A percentile compares a stretch with the other conserved stretches of the same genome.
These are phyloP conservation scores for Lepidurus packardi DNA, from an alignment of 1,140 invertebrate genomes.

Conservation along the genomic window DNA sequence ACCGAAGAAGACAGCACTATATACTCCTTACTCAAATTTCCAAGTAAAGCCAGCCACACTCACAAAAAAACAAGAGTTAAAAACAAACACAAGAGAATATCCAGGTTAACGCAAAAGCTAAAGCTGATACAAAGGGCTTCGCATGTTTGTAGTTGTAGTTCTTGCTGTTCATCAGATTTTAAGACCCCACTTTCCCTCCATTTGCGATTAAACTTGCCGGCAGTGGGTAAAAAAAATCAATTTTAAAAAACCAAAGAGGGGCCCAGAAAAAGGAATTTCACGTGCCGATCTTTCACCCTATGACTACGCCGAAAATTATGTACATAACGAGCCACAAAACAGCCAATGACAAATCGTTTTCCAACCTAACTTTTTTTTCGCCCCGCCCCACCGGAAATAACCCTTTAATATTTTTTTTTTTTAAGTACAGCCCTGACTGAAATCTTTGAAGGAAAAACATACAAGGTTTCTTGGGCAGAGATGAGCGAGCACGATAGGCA, in stretches of 20 bases:
- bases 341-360: background rate
- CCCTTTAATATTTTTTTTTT: background rate
- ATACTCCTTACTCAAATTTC: background rate
- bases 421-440: slow-evolving; percentile 14
- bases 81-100: slow-evolving; percentile 20
- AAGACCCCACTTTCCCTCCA: background rate
- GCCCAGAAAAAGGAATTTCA: background rate
- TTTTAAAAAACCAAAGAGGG: background rate
- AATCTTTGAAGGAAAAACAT: background rate
- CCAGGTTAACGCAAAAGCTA: slow-evolving; percentile 19
- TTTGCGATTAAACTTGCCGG: background rate
- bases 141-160: background rate
- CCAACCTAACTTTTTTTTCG: background rate
- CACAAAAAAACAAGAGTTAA: slow-evolving; percentile 11
- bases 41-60: slow-evolving; percentile 21
- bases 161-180: background rate
- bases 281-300: background rate
- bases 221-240: background rate
- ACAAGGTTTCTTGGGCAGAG: background rate
- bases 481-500: background rate
- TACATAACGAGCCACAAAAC: slow-evolving; percentile 3
- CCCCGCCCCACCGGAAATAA: background rate
- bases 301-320: slow-evolving; percentile 14
- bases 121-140: slow-evolving; percentile 2
- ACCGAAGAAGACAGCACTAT: background rate